Percentiles rank a stretch among this genome's conserved stretches.
Conservation (phyloP, 2,888 invertebrate species). For the Bursaphelenchus okinawaensis region DNA sequence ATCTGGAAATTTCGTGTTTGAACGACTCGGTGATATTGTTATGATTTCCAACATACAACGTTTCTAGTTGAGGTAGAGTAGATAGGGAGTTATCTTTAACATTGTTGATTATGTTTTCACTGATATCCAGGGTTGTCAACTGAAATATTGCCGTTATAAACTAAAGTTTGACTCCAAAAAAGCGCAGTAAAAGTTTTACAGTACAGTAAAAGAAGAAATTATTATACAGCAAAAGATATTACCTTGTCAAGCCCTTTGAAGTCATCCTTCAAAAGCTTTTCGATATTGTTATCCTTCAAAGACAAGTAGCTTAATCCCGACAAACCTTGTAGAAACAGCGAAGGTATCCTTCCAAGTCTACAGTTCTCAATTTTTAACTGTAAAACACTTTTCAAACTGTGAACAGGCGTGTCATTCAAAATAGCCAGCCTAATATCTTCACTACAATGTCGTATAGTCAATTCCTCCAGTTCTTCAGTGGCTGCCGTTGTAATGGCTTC, state of each 20-base stretch:
- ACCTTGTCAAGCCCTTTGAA: slow-evolving; percentile 25
- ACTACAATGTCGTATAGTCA: neutral
- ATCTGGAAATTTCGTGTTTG: slow-evolving; percentile 71
- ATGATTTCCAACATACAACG: slow-evolving; percentile 71
- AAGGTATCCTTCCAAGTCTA: slow-evolving; percentile 32
- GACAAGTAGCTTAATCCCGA: slow-evolving; percentile 15
- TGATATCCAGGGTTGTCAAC: slow-evolving; percentile 75
- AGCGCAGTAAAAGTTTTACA: too few relatives aligned
- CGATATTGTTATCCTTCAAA: slow-evolving; percentile 28
- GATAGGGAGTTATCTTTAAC: slow-evolving; percentile 81
- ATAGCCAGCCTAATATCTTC: neutral
- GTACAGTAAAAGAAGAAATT: too few relatives aligned
- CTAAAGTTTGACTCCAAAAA: too few relatives aligned
- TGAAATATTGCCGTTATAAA: slow-evolving; percentile 48
- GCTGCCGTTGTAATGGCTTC: neutral
- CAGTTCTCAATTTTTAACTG: slow-evolving; percentile 47
- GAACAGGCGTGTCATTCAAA: neutral
- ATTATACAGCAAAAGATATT: neutral
- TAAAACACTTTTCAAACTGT: slow-evolving; percentile 10
- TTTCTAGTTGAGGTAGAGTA: slow-evolving; percentile 69
- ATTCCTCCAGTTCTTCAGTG: neutral
- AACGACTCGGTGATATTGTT: slow-evolving; percentile 61
- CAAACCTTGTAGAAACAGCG: slow-evolving; percentile 12
- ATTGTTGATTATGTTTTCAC: slow-evolving; percentile 77
- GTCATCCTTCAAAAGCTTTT: slow-evolving; percentile 25